Conservation (phyloP, 1,140 invertebrate species). For the Planococcus citri region DNA sequence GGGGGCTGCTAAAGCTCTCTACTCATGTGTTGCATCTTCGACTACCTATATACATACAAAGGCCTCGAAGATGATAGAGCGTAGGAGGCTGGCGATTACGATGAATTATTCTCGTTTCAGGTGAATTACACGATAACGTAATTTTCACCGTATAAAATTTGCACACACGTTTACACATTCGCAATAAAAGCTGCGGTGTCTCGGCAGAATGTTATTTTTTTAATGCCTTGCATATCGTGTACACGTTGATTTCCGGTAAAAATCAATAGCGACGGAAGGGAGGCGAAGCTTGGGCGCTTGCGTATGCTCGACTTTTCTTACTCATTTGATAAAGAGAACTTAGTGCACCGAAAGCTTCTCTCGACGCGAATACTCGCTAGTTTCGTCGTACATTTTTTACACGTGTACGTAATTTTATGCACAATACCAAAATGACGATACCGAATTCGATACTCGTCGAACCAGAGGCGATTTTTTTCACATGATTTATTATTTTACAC, state of each 20-base stretch:
- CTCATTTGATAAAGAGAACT: constrained; percentile 2
- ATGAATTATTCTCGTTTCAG: too few relatives aligned
- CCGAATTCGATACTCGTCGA: too few relatives aligned
- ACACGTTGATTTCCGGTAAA: constrained; percentile 14
- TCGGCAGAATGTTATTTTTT: neutral
- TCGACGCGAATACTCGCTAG: neutral
- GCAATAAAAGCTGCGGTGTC: neutral
- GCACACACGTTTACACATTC: neutral
- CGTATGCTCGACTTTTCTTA: neutral
- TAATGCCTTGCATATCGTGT: neutral
- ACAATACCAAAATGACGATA: too few relatives aligned
- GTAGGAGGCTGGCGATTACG: too few relatives aligned
- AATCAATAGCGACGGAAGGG: constrained; percentile 12
- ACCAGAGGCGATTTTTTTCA: too few relatives aligned
- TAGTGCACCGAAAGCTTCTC: neutral
- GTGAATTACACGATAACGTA: too few relatives aligned
- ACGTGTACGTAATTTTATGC: neutral
- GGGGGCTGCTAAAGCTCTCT: too few relatives aligned
- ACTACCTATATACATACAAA: too few relatives aligned
- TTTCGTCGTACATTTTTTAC: neutral
- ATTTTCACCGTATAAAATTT: too few relatives aligned
- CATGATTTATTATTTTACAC: too few relatives aligned
- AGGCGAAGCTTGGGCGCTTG: neutral
- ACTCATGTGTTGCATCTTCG: too few relatives aligned
- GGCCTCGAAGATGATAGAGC: too few relatives aligned